Base-by-base conservation (phyloP, 2,797 vertebrate species). In the Mycteria americana region DNA sequence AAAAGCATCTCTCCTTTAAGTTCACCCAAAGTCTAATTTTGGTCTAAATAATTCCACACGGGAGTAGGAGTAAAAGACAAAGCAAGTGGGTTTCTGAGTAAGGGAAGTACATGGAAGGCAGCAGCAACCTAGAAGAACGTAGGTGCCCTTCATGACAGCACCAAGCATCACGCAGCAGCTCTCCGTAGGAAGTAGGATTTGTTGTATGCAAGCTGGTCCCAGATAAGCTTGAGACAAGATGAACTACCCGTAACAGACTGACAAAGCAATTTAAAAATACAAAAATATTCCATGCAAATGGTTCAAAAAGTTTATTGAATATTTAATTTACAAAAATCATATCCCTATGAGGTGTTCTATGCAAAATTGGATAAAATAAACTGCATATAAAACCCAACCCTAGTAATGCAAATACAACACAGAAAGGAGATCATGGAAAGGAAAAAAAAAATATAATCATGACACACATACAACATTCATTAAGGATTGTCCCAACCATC, bases 291-390 rank as follows among this genome's bases (percentile, higher is more conserved):
- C 78, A 56, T 85, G 90, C 85, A 96, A 94, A 85, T 96, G 97
- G 97, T 97, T 98, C 96, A 75, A 97, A 98, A 98, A 96, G 78
- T 98, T 98, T 98, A 98, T 98, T 97, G 98, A 98, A 97, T 96
- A 97, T 95, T 98, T 98, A 98, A 98, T 98, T 98, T 95, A 98
- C 96, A 98, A 98, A 97, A 98, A 98, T 98, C 98, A 97, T 96
- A 98, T 97, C 95, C 96, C 94, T 97, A 98, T 98, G 98, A 98
- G 96, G 97, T 98, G 98, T 98, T 93, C 98, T 97, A 98, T 98
- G 98, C 98, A 98, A 98, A 98, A 97, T 80, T 96, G 95, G 97
- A 97, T 98, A 98, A 97, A 98, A 97, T 96, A 97, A 98, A 97
- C 81, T 80, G 96, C 95, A 85, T 97, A 97, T 96, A 98, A 98